Conservation (phyloP, 2,797 vertebrate genomes). For the Agapornis canus region DNA sequence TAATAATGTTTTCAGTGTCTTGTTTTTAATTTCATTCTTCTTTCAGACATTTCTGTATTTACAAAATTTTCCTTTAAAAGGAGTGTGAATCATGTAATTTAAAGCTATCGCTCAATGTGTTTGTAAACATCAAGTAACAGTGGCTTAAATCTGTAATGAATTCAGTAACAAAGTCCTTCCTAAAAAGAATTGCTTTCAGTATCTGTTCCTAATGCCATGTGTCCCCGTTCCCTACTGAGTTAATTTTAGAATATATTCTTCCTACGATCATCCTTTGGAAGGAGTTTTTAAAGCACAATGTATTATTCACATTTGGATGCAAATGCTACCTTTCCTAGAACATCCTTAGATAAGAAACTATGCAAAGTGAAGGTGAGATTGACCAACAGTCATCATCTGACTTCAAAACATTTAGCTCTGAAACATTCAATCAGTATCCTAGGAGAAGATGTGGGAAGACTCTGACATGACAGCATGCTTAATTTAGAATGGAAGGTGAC, state of each 20-base stretch:
- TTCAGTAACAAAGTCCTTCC: not conserved
- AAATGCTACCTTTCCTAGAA: not conserved
- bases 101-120: not conserved
- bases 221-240: not conserved
- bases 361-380: not conserved
- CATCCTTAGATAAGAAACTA: not conserved
- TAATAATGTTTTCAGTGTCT: not conserved
- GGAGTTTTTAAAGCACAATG: not conserved
- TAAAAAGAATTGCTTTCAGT: not conserved
- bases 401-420: slow-evolving; percentile 1
- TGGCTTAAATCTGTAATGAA: not conserved
- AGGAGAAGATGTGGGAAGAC: not conserved
- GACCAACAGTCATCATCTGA: not conserved
- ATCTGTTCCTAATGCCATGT: not conserved
- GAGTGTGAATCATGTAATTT: not conserved
- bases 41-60: not conserved
- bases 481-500: not conserved
- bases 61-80: slow-evolving; percentile 5
- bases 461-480: not conserved
- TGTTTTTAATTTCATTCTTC: not conserved
- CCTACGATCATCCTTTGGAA: not conserved
- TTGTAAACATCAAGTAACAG: not conserved
- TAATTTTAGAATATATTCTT: not conserved
- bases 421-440: not conserved
- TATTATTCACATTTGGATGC: not conserved